Evolutionary conservation across 2,113 vertebrate genomes (phyloP).

Genomic region (Semnornis frantzii): DNA sequence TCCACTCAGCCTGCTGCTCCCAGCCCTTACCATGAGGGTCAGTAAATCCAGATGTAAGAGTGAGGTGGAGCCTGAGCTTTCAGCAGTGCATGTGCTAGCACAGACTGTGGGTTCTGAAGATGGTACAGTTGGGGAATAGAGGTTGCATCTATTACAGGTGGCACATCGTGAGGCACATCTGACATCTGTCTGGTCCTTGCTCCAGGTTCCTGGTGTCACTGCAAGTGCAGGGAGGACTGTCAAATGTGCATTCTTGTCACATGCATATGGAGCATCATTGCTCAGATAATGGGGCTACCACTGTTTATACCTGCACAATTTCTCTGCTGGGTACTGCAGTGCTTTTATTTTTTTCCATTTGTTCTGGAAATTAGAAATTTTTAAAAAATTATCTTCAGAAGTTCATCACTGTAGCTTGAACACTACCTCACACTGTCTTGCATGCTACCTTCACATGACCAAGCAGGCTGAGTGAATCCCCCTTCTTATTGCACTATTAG

Average conservation of each 20-base stretch:
- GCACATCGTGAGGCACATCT: neutral
- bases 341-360: neutral
- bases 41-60: neutral
- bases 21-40: fast-evolving
- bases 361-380: neutral
- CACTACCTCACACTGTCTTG: neutral
- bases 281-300: neutral
- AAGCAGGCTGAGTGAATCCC: fast-evolving
- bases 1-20: neutral
- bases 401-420: neutral
- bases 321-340: neutral
- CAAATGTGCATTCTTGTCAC: neutral
- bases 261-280: neutral
- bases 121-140: neutral
- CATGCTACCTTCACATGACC: neutral
- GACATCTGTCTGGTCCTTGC: neutral
- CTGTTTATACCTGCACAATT: fast-evolving
- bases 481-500: neutral
- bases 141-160: neutral
- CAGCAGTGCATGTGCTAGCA: neutral
- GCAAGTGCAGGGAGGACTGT: too few relatives aligned
- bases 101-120: neutral
- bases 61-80: fast-evolving
- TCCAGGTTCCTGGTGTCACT: neutral
- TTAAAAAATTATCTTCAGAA: neutral